Evolutionary conservation across 53 echinoderm and acorn worm species (phyloP), one percentile per base, ranked within the genome.

Genomic region (Antedon mediterranea): DNA sequence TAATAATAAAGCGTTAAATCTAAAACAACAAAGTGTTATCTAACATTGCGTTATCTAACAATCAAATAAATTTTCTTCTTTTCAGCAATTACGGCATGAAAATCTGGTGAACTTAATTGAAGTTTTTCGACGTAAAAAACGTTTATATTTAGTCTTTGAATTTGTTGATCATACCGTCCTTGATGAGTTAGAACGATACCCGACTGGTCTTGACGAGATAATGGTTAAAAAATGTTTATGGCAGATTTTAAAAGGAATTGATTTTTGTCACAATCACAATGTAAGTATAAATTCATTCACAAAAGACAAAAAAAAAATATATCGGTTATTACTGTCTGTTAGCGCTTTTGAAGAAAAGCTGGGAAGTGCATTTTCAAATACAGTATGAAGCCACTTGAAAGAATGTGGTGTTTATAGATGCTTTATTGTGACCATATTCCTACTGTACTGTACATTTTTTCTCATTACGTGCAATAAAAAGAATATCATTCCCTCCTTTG

Each of bases 101-200:
- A 97, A 97, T 79, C 83, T 97, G 8, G 97, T 97, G 23, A 98
- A 98, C 81, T 78, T 98, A 18, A 98, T 98, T 27, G 98, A 92
- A 77, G 98, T 98, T 32, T 98, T 98, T 76, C 78, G 98, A 18
- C 83, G 98, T 41, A 98, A 98, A 88, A 98, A 98, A 83, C 88
- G 98, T 29, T 85, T 98, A 15, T 98, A 98, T 81, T 79, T 98
- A 28, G 98, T 98, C 43, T 98, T 98, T 88, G 98, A 98, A 88
- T 98, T 98, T 83, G 91, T 98, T 15, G 98, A 98, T 80, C 98
- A 98, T 57, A 98, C 98, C 28, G 90, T 98, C 31, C 82, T 98
- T 41, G 98, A 98, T 75, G 98, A 93, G 79, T 79, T 98, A 33
- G 92, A 98, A 82, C 85, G 88, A 34, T 92, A 85, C 72, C 98